Evolutionary conservation across 2,113 vertebrate genomes (phyloP), one percentile per base, ranked within the genome.

Genomic region (Hyperoodon ampullatus): DNA sequence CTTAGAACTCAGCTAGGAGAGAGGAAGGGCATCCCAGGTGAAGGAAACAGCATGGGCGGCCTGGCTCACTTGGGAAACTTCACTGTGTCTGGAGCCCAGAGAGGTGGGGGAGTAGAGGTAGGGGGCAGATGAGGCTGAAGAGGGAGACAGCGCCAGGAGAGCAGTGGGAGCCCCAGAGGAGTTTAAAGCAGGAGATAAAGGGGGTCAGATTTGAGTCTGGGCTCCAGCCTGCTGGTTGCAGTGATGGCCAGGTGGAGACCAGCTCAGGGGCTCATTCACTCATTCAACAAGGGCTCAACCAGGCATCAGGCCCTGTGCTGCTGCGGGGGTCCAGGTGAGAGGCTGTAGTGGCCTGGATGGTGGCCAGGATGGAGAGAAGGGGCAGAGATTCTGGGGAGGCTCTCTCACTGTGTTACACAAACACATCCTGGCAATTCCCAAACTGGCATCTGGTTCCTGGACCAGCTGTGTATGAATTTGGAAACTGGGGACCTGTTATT

Each of bases 121-220:
- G 39, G 3, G 0, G 11, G 18, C 28, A 16, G 44, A 58, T 19
- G 50, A 61, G 30, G 33, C 23, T 19, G 58, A 44, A 63, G 77
- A 39, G n/a, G 28, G n/a, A 28, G 30, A 35, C 0, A 1, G 30
- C 2, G 3, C 8, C 3, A 8, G 23, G 35, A 72, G 33, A 61
- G 61, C 26, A 44, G 8, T 0, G 24, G 55, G n/a, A 61, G 24
- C 28, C 60, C 66, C 15, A 0, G 0, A 26, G 14, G 26, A 44
- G 53, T 53, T 81, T 39, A 30, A 44, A 70, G 42, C 39, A 68
- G 68, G 50, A 66, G 11, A 33, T 7, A 30, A n/a, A 70, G 18
- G 18, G 21, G n/a, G 13, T 55, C 28, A 3, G 42, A 15, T 60
- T 11, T 15, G 55, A 77, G 18, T 33, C n/a, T 15, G 16, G 65